These are phyloP conservation scores for Lycophotia porphyrea DNA, from an alignment of 2,888 invertebrate species.

Conservation along the genomic window DNA sequence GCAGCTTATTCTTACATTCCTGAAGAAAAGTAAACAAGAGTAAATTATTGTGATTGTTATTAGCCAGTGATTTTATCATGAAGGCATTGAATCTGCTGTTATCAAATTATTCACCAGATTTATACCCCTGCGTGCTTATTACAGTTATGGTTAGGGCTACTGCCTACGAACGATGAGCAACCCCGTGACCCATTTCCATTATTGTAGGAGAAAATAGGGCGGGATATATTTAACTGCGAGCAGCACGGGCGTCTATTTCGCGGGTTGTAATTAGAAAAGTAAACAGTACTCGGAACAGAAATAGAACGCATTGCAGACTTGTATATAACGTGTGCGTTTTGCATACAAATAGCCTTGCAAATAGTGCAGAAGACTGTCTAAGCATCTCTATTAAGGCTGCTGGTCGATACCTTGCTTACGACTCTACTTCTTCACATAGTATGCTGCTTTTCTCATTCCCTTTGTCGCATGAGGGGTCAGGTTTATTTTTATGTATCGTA, in stretches of 20 bases:
- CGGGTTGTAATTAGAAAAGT: conserved; percentile 83
- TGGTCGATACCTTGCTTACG: conserved; percentile 24
- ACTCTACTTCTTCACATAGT: not conserved
- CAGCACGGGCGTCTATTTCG: conserved; percentile 81
- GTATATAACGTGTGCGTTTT: conserved; percentile 53
- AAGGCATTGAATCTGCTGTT: not conserved
- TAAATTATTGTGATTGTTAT: not conserved
- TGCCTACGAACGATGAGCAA: conserved; percentile 66
- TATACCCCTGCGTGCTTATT: conserved; percentile 3
- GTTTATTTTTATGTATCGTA: conserved; percentile 1
- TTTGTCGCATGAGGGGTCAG: not conserved
- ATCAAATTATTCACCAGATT: not conserved
- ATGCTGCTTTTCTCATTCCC: not conserved
- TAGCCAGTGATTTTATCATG: conserved; percentile 1
- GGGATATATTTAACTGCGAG: conserved; percentile 85
- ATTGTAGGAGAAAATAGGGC: conserved; percentile 84
- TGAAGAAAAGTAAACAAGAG: not conserved
- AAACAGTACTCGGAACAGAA: conserved; percentile 78
- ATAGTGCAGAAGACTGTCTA: conserved; percentile 46
- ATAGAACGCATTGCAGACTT: conserved; percentile 76
- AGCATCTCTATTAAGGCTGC: conserved; percentile 21
- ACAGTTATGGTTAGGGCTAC: conserved; percentile 23
- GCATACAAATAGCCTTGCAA: conserved; percentile 58
- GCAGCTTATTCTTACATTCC: conserved; percentile 1
- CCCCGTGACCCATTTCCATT: conserved; percentile 83